A percentile compares a stretch with the other conserved stretches of the same genome.
Conservation (phyloP, 2,888 invertebrate genomes). For the Spodoptera picta region DNA sequence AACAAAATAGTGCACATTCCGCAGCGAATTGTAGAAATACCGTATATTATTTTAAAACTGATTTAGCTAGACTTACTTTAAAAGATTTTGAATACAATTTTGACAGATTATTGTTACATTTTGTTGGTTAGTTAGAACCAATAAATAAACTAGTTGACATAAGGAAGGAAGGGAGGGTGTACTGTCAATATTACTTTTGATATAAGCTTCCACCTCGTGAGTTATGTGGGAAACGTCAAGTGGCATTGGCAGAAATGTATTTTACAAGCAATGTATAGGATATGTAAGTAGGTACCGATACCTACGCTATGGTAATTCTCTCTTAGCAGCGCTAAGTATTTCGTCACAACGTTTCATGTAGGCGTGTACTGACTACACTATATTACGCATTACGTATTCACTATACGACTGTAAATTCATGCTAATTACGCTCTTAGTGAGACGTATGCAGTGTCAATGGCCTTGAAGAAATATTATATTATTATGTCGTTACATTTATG, state of each 20-base stretch:
- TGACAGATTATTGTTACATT: neutral
- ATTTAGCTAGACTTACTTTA: too few relatives aligned
- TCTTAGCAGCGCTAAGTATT: slow-evolving; percentile 62
- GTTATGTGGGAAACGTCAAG: slow-evolving; percentile 19
- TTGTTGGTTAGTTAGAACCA: neutral
- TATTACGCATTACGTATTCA: slow-evolving; percentile 66
- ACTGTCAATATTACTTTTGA: neutral
- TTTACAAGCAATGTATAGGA: slow-evolving; percentile 32
- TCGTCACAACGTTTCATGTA: slow-evolving; percentile 64
- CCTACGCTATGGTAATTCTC: slow-evolving; percentile 42
- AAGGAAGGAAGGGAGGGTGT: slow-evolving; percentile 9
- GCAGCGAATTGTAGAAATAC: slow-evolving; percentile 7
- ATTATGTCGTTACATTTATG: slow-evolving; percentile 35
- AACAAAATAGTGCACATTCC: slow-evolving; percentile 26
- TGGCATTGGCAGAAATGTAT: slow-evolving; percentile 49
- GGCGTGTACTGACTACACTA: slow-evolving; percentile 60
- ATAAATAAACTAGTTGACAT: neutral
- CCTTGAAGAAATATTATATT: slow-evolving; percentile 67
- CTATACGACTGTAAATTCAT: slow-evolving; percentile 70
- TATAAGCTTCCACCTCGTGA: neutral
- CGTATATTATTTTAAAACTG: slow-evolving; percentile 8
- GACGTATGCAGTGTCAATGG: slow-evolving; percentile 60
- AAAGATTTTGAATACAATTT: too few relatives aligned
- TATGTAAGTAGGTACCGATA: slow-evolving; percentile 21
- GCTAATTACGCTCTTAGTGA: slow-evolving; percentile 69